Percentiles rank a stretch among this genome's conserved stretches.
Conservation (phyloP, 2,113 vertebrate species). For the Laterallus jamaicensis region DNA sequence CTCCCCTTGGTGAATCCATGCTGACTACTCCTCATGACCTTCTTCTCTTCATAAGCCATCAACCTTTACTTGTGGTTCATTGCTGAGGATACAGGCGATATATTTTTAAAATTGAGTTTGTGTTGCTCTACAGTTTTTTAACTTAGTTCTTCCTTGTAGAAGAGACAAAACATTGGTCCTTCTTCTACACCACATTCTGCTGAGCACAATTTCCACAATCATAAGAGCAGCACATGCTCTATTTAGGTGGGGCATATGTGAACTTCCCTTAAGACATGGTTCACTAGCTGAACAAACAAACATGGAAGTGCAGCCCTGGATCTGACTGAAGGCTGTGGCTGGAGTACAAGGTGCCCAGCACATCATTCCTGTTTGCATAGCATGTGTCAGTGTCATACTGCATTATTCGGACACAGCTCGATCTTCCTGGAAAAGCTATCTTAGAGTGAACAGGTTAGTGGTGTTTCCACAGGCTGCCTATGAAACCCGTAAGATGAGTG, state of each 20-base stretch:
- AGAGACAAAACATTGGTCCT: neutral
- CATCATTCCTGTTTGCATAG: neutral
- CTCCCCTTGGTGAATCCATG: too few species aligned
- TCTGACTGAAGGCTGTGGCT: neutral
- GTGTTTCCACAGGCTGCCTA: neutral
- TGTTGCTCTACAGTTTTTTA: neutral
- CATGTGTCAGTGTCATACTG: neutral
- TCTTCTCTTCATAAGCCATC: neutral
- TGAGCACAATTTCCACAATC: neutral
- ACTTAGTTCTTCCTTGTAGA: neutral
- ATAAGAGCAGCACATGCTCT: neutral
- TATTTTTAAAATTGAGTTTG: neutral
- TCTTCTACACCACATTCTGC: neutral
- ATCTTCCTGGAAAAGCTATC: neutral
- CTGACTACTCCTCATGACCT: too few species aligned
- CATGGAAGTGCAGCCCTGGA: neutral
- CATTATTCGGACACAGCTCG: accelerated
- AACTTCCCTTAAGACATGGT: neutral
- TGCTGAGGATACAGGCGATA: neutral
- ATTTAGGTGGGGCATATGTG: neutral
- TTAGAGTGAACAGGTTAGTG: neutral
- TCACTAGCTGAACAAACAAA: neutral
- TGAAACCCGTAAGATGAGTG: neutral
- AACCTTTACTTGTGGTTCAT: neutral
- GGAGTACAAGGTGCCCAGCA: neutral